Percentiles rank a stretch among this genome's conserved stretches.
Evolutionary conservation across 2,113 vertebrate genomes (phyloP).

Genomic region (Probosciger aterrimus): DNA sequence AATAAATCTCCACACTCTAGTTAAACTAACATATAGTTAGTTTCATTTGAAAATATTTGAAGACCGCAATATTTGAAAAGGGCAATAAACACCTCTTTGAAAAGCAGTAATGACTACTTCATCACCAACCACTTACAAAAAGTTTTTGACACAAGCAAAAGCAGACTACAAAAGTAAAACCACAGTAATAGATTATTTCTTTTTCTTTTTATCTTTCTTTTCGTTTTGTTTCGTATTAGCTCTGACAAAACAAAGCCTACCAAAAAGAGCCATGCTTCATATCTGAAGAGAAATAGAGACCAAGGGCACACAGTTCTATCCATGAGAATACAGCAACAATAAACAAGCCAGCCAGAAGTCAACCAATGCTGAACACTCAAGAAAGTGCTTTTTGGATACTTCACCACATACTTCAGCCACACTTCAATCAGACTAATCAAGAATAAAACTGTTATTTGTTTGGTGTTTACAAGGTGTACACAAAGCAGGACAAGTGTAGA

Average conservation of each 20-base stretch:
- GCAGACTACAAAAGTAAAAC: not conserved
- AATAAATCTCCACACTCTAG: not conserved
- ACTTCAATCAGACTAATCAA: not conserved
- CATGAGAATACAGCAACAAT: not conserved
- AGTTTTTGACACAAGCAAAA: not conserved
- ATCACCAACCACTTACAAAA: not conserved
- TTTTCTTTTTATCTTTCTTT: not conserved
- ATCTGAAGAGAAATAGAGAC: not conserved
- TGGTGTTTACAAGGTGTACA: not conserved
- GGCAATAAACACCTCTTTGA: not conserved
- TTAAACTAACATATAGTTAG: not conserved
- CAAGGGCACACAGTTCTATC: not conserved
- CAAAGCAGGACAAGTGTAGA: not conserved
- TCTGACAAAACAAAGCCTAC: not conserved
- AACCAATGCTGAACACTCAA: not conserved
- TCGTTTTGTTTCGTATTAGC: not conserved
- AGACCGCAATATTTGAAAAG: not conserved
- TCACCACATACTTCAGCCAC: not conserved
- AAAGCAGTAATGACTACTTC: not conserved
- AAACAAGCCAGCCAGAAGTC: not conserved
- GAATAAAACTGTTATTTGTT: not conserved
- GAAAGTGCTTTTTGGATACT: not conserved
- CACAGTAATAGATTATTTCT: not conserved
- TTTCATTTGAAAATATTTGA: not conserved
- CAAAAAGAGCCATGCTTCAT: not conserved